phyloP scores from a whole-genome alignment of 2,113 vertebrate species.

The Alouatta palliata region DNA sequence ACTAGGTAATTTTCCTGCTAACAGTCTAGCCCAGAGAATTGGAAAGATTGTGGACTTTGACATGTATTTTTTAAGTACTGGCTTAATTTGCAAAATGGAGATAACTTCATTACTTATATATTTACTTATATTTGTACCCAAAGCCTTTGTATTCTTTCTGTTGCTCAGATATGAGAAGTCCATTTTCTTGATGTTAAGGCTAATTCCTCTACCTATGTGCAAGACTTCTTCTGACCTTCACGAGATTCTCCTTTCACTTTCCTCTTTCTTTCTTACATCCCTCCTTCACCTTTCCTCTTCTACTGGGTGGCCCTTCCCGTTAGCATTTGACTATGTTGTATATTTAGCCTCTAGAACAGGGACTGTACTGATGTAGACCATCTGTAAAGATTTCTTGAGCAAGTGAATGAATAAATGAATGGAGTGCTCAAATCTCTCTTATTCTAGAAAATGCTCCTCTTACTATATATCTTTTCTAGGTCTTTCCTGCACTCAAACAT shows the following conservation, averaged over 20 bases:
- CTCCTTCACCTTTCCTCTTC: not conserved
- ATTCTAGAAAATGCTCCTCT: not conserved
- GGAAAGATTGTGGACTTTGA: not conserved
- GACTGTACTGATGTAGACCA: not conserved
- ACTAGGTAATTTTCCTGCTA: not conserved
- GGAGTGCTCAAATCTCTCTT: not conserved
- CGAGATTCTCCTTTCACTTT: not conserved
- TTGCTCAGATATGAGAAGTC: not conserved
- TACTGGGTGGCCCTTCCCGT: not conserved
- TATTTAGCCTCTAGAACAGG: not conserved
- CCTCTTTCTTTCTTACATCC: not conserved
- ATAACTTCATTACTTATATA: not conserved
- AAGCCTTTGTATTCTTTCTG: not conserved
- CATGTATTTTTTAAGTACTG: constrained; percentile 16
- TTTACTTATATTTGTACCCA: not conserved
- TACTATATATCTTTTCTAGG: not conserved
- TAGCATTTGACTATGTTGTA: not conserved
- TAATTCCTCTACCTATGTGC: not conserved
- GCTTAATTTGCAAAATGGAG: constrained; percentile 13
- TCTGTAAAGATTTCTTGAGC: not conserved
- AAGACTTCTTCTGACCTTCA: not conserved
- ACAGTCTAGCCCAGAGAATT: not conserved
- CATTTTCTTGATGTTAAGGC: not conserved
- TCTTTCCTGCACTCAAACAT: not conserved
- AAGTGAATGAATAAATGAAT: not conserved